Conservation (phyloP, 2,797 vertebrate species). For the Esox lucius region DNA sequence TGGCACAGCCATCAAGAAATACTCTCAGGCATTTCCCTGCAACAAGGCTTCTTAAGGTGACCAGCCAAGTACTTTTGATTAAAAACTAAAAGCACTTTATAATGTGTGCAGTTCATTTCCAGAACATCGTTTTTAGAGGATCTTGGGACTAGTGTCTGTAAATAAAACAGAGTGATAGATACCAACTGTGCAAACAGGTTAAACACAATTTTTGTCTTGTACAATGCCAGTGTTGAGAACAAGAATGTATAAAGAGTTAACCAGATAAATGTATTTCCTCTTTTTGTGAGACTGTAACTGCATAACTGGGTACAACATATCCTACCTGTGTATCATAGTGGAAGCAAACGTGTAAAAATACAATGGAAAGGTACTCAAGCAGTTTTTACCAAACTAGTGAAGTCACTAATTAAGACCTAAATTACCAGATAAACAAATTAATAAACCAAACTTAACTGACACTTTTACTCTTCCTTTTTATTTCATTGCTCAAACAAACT, state of each 20-base stretch:
- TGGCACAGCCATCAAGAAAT: not conserved
- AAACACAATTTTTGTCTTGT: not conserved
- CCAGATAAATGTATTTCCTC: too few species aligned
- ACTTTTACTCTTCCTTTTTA: too few species aligned
- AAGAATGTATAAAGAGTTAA: too few species aligned
- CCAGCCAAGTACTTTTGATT: not conserved
- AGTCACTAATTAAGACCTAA: too few species aligned
- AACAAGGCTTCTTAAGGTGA: not conserved
- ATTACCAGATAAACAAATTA: too few species aligned
- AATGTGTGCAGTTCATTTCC: not conserved
- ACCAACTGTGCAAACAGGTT: not conserved
- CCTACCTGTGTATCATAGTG: not conserved
- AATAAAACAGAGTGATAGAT: not conserved
- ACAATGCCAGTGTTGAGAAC: too few species aligned
- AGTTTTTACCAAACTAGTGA: too few species aligned
- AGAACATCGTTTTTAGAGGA: not conserved
- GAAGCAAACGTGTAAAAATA: not conserved
- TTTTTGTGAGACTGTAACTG: not conserved
- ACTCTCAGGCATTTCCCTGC: not conserved
- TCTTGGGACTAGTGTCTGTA: not conserved
- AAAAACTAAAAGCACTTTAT: slow-evolving; percentile 1
- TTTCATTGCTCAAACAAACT: too few species aligned
- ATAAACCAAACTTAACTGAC: too few species aligned
- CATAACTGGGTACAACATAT: not conserved
- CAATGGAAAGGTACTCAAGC: too few species aligned